Evolutionary conservation across 64 coral and sea anemone genomes (phyloP), one percentile per base, ranked within the genome.

Genomic region (Actinia equina): DNA sequence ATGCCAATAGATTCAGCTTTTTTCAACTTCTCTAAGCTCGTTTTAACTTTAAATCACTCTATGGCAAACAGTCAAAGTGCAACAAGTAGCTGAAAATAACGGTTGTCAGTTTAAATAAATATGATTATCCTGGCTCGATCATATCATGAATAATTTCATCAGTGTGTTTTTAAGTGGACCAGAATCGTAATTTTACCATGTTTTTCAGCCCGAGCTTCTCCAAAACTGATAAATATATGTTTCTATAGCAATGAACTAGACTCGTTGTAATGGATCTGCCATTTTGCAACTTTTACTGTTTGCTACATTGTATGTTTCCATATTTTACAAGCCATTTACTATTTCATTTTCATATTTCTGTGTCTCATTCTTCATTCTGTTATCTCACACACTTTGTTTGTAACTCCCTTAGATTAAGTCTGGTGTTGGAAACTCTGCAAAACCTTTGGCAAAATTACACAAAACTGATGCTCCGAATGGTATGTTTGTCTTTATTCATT

Each of bases 311-410:
- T 44, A 49, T n/a, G 2, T 81, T 81, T 3, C 16, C 22, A 4
- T 43, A 1, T 37, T 79, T 44, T 77, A 5, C 13, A 7, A 16
- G 10, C 41, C 15, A 20, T 4, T 52, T 5, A 16, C 55, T 7
- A 49, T 43, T 79, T 42, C 17, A 44, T 46, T 79, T 79, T 19
- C 43, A 44, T 52, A 52, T 37, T 81, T 81, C 27, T 74, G 26
- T 81, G 19, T 22, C 14, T 52, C 15, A 3, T n/a, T n/a, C n/a
- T n/a, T n/a, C n/a, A n/a, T 81, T 9, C 43, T 49, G 18, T 51
- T 22, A 9, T 81, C 78, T 81, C 78, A 81, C 44, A 81, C 49
- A 81, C 78, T 85, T 43, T 85, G 83, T 85, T 85, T 85, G 53
- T 85, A 63, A 85, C 54, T 45, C 53, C 80, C 80, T 43, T 54